These are phyloP conservation scores for Tragulus kanchil DNA, from an alignment of 2,113 vertebrate species.

Conservation along the genomic window DNA sequence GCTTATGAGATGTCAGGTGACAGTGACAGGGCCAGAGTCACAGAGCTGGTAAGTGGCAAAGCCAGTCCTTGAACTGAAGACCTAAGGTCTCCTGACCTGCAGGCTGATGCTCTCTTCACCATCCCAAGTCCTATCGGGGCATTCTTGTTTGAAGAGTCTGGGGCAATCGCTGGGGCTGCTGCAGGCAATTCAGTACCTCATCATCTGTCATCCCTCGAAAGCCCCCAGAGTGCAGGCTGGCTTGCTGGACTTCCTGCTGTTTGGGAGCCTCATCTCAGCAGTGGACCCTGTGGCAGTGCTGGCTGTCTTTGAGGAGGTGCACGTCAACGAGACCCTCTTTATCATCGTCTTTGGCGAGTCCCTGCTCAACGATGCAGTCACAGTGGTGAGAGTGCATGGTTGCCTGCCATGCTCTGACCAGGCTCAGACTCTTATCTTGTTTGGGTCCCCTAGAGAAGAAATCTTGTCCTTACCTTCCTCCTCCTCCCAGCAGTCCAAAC, in stretches of 20 bases:
- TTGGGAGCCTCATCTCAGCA: slow-evolving; percentile 96
- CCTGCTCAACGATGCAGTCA: slow-evolving; percentile 97
- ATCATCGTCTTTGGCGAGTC: slow-evolving; percentile 99
- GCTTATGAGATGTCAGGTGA: slow-evolving; percentile 58
- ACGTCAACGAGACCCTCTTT: slow-evolving; percentile 97
- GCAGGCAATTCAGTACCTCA: not conserved
- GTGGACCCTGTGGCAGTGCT: slow-evolving; percentile 97
- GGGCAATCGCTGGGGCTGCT: not conserved
- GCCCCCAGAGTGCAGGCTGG: slow-evolving; percentile 92
- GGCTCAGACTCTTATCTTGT: not conserved
- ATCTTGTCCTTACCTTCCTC: not conserved
- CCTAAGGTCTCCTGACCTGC: not conserved
- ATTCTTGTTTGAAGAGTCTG: not conserved
- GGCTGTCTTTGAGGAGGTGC: slow-evolving; percentile 97
- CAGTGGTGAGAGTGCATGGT: slow-evolving; percentile 91
- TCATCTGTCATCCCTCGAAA: slow-evolving; percentile 64
- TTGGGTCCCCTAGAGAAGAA: not conserved
- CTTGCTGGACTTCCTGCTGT: slow-evolving; percentile 97
- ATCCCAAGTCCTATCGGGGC: not conserved
- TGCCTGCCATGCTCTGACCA: not conserved
- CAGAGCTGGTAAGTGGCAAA: slow-evolving; percentile 28
- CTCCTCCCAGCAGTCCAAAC: not conserved
- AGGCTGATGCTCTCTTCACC: not conserved
- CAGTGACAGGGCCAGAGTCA: not conserved
- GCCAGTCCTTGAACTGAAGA: not conserved